A percentile compares a stretch with the other conserved stretches of the same genome.
phyloP scores from a whole-genome alignment of 2,888 invertebrate genomes.

The Bimastos eiseni region DNA sequence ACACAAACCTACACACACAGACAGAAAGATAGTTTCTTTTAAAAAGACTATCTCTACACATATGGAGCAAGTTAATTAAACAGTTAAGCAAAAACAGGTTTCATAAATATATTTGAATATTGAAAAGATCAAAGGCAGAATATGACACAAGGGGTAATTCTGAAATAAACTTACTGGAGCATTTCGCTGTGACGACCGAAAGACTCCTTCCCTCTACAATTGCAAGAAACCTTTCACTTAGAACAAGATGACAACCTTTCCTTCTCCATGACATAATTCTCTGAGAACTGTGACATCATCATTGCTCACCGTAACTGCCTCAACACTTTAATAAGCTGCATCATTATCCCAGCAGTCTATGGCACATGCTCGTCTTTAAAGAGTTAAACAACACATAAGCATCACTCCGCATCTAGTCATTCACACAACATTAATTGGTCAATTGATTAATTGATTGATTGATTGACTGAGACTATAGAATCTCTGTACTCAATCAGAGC shows the following conservation, averaged over 20 bases:
- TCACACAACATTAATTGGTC: not conserved
- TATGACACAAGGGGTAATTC: not conserved
- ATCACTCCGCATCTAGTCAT: not conserved
- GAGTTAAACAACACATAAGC: not conserved
- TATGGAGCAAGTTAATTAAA: not conserved
- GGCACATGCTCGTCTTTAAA: no score
- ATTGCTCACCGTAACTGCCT: not conserved
- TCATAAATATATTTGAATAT: not conserved
- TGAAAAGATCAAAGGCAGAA: not conserved
- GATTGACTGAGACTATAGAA: no score
- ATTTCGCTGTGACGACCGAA: constrained; percentile 1
- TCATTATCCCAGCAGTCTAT: no score
- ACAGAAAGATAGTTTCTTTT: not conserved
- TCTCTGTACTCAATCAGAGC: not conserved
- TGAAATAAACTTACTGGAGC: constrained; percentile 13
- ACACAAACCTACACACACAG: not conserved
- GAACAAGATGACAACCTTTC: not conserved
- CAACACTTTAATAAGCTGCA: no score
- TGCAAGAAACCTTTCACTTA: not conserved
- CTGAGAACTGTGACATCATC: not conserved
- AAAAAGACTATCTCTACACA: not conserved
- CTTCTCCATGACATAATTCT: not conserved
- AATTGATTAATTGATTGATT: not conserved
- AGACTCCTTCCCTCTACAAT: not conserved
- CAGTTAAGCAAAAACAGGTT: not conserved